Base-by-base conservation (phyloP, 2,888 invertebrate genomes). In the Drosophila formosana region DNA sequence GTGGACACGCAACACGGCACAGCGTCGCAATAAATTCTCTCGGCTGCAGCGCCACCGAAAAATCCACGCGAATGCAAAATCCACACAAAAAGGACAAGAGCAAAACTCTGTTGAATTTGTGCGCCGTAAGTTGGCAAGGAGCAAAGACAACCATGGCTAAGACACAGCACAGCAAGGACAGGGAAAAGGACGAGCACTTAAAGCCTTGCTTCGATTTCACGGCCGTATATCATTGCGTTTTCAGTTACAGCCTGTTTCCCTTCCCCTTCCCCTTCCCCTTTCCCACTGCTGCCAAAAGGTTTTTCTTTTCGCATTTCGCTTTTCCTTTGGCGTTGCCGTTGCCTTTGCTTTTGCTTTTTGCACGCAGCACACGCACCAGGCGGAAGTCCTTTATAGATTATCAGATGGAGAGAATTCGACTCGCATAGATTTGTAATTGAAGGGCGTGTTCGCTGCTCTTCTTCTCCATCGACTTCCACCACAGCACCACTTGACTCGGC, bases 351-450 rank as follows among this genome's bases (percentile, higher is more conserved):
- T 65, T 63, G 64, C 72, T 71, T 76, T 66, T 68, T 67, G 72
- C 69, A 80, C 75, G 79, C 82, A 89, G 80, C 81, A 84, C 90
- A 90, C 90, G 91, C 90, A 90, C 87, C 80, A 73, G 80, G 74
- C 90, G 91, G 91, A 91, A 91, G 91, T 91, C 88, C 90, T 91
- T 91, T 90, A 87, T 80, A 91, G 91, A 91, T 91, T 91, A 91
- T 89, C 89, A 25, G 56, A 37, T n/a, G 3, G 32, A 32, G 66
- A 45, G 57, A 28, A 30, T 30, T 57, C 60, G 57, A 61, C 56
- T 69, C 75, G 75, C 85, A 90, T 90, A 86, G 91, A 91, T 91
- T 91, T 91, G 89, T 91, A 91, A 91, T 91, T 91, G 90, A 85
- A 88, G 90, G 91, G 91, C 91, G 91, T 91, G 85, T 88, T 81